Conservation (phyloP, 2,113 vertebrate species). For the Echinops telfairi region DNA sequence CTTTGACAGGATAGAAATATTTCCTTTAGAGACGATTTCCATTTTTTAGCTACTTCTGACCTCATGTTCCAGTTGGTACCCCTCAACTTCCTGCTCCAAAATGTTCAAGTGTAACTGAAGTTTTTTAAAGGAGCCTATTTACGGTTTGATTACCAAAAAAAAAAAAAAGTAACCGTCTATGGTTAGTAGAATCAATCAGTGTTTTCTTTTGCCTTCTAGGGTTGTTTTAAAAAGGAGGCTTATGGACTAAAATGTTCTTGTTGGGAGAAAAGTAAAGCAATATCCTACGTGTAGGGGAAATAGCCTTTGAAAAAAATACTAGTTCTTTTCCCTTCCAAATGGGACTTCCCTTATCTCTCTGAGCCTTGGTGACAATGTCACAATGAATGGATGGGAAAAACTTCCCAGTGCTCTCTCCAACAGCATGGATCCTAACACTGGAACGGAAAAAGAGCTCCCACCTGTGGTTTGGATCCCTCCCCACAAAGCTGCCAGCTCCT, state of each 20-base stretch:
- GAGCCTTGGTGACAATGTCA: conserved; percentile 3
- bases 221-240: conserved; percentile 22
- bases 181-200: background rate
- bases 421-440: too few species aligned
- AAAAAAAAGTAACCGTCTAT: background rate
- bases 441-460: background rate
- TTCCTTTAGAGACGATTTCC: background rate
- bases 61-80: background rate
- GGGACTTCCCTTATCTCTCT: background rate
- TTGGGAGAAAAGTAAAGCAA: conserved; percentile 44
- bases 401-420: too few species aligned
- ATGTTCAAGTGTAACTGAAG: background rate
- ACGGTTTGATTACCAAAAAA: conserved; percentile 26
- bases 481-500: background rate
- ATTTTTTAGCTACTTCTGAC: background rate
- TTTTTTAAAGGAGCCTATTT: conserved; percentile 15
- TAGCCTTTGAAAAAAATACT: background rate
- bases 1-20: background rate
- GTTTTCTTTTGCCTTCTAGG: conserved; percentile 29
- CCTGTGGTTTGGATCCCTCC: background rate
- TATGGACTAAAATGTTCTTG: background rate
- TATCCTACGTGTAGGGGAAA: conserved; percentile 9
- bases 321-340: conserved; percentile 39
- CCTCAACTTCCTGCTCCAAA: background rate
- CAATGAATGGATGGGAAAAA: background rate